Base-by-base conservation (phyloP, 2,797 vertebrate genomes). In the Micropoecilia bifurca region DNA sequence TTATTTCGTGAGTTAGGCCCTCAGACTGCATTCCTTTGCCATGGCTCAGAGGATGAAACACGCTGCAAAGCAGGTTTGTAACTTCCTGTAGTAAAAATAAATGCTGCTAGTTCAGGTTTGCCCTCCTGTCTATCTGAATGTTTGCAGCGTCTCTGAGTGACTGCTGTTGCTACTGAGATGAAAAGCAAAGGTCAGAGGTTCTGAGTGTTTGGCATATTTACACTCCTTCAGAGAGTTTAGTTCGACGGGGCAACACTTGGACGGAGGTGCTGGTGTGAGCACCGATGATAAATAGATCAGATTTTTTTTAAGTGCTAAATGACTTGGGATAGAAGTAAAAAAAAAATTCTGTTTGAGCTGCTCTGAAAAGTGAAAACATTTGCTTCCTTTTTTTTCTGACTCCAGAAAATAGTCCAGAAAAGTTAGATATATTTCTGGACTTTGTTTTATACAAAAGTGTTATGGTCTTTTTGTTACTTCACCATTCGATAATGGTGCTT, bases 91-190 rank as follows among this genome's bases (percentile, higher is more conserved):
- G 85, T 89, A 84, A 89, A 59, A 91, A 89, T 92, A 92, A 76
- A 28, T 10, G 2, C 9, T 68, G 71, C 48, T 59, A 4, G 80
- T 83, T 88, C 84, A 77, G 77, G 84, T 84, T 81, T 6, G 36
- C 0, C 3, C 75, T 84, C 47, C 43, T 10, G 66, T n/a, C 81
- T 63, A 76, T 68, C 74, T 39, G 82, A 43, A 75, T 69, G 33
- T 75, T 57, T 73, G 2, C 6, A 66, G 22, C 66, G 53, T 16
- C 79, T 14, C 39, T 82, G 78, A 80, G 68, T 80, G 82, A 79
- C 93, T 90, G 91, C 85, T 93, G 79, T 86, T 80, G 78, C 86
- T 81, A 78, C 77, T 7, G 66, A 85, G 84, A 84, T 16, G 79
- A 83, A 50, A 80, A 88, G 85, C 69, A 78, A 88, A 87, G 81